phyloP scores from a whole-genome alignment of 1,140 invertebrate species.

The Luehdorfia chinensis region DNA sequence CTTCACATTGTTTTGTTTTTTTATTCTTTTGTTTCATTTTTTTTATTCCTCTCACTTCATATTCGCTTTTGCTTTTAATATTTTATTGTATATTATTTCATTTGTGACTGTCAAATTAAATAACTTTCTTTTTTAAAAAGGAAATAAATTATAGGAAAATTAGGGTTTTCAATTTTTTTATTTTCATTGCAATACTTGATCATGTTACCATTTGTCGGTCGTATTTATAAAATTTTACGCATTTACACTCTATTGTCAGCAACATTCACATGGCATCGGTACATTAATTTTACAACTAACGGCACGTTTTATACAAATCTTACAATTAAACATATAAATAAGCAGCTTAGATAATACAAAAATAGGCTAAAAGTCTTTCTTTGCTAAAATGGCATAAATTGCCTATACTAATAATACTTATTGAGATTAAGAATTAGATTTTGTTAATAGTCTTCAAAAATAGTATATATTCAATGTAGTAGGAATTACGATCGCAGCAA shows the following conservation, averaged over 20 bases:
- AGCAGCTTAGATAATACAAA: slow-evolving; percentile 40
- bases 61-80: no score
- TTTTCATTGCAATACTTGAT: slow-evolving; percentile 9
- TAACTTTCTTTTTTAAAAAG: no score
- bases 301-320: slow-evolving; percentile 45
- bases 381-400: slow-evolving; percentile 49
- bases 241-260: slow-evolving; percentile 38
- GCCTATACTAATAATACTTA: slow-evolving; percentile 62
- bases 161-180: slow-evolving; percentile 6
- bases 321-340: slow-evolving; percentile 52
- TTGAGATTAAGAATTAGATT: slow-evolving; percentile 41
- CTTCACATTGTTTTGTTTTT: no score
- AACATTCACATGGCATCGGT: slow-evolving; percentile 59
- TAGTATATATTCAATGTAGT: slow-evolving; percentile 30
- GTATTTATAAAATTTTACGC: slow-evolving; percentile 5
- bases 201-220: slow-evolving; percentile 9
- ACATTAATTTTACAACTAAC: slow-evolving; percentile 54
- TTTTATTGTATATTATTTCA: no score
- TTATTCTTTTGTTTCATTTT: no score
- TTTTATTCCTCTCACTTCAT: no score
- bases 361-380: slow-evolving; percentile 65
- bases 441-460: slow-evolving; percentile 31
- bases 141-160: not conserved
- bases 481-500: slow-evolving; percentile 29
- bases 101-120: no score